Evolutionary conservation across 2,113 vertebrate species (phyloP), one percentile per base, ranked within the genome.

Genomic region (Ciconia maguari): DNA sequence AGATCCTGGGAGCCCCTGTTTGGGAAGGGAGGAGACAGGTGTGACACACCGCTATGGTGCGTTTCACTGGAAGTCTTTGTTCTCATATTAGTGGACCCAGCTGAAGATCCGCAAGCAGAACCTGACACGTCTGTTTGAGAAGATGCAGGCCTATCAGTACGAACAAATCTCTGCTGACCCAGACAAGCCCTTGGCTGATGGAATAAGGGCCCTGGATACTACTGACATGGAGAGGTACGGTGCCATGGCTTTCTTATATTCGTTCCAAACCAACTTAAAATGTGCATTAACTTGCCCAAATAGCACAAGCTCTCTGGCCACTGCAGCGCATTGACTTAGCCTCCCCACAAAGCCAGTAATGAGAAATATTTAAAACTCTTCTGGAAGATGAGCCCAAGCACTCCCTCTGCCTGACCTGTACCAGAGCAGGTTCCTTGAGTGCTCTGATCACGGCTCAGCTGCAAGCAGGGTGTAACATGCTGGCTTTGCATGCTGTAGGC

Each of bases 161-260:
- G 99, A 99, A 80, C 99, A 99, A 94, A 99, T 99, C 89, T 99
- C 99, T 48, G 99, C 99, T 68, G 99, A 99, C 79, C 99, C 99
- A 24, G 99, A 99, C 98, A 99, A 99, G 93, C 99, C 99, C 54
- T 95, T 99, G 94, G 99, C 99, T 11, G 99, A 99, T 78, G 99
- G 99, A 68, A 99, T 99, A 93, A 98, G 99, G 89, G 99, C 99
- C 52, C 94, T 99, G 74, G 99, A 99, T 97, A 99, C 99, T 16
- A 97, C 99, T 30, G 99, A 99, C 93, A 99, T 99, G 98, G 99
- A 99, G 91, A 99, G 99, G 99, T 99, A 96, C 2, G 18, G 24
- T 42, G 13, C 49, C 19, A 4, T 25, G n/a, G 8, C 32, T 90
- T 46, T 15, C 41, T 62, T 38, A 1, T 9, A 11, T 54, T 79